Evolutionary conservation across 1,140 invertebrate genomes (phyloP), one percentile per base, ranked within the genome.

Genomic region (Phortica variegata): DNA sequence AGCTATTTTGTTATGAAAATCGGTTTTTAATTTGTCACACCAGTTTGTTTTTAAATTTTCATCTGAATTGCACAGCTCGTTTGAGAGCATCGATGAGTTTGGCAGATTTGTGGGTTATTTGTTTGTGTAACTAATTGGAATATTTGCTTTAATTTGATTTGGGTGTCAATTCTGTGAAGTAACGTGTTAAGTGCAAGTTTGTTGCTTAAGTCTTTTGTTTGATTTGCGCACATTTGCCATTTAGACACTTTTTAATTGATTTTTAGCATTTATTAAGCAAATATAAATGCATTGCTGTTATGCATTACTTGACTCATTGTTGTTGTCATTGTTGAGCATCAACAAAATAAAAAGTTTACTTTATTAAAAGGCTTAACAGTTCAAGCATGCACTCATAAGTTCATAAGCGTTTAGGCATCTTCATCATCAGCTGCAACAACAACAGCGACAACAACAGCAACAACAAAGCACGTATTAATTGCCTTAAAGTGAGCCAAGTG

Each of bases 341-440:
- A 5, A 6, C 23, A 26, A 26, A 5, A 6, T 26, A 26, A 18
- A 17, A 57, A 32, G 59, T 71, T 72, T 72, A 60, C 69, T 65
- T 72, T 69, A 72, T 72, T 73, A 73, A 73, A 73, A 73, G 69
- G 69, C 69, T 72, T 72, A 72, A 72, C 59, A 51, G 60, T 59
- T 65, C 46, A 52, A 70, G 65, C 43, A 29, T 43, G 36, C 37
- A 38, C 12, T 18, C 36, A 38, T 6, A 34, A 15, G 6, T 13
- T 17, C 23, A n/a, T n/a, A n/a, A n/a, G n/a, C n/a, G n/a, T n/a
- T n/a, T n/a, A n/a, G n/a, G n/a, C n/a, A n/a, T n/a, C n/a, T n/a
- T n/a, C n/a, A n/a, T n/a, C n/a, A n/a, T n/a, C n/a, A 7, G 33
- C 33, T 34, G 33, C 26, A 18, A 15, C 40, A n/a, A 32, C 36